Evolutionary conservation across 1,140 invertebrate species (phyloP), one percentile per base, ranked within the genome.

Genomic region (Drosophila ananassae): DNA sequence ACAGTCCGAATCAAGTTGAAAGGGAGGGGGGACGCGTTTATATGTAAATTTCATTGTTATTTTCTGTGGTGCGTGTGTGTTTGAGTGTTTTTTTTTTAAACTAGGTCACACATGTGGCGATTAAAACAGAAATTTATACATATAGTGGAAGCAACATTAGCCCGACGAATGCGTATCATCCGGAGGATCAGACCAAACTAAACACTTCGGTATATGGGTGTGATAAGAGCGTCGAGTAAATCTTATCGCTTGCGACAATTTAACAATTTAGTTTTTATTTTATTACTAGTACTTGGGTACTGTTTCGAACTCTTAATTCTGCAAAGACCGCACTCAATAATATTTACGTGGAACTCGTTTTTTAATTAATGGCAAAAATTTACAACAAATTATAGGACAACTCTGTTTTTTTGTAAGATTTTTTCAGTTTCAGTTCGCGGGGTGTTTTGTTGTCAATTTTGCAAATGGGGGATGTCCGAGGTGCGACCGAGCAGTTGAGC

Each of bases 101-200:
- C 61, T 87, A 55, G 82, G 82, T 87, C 82, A 87, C 82, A 81
- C 82, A 87, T 85, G 82, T 73, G 78, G 82, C 78, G 82, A 87
- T 87, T 87, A 89, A 85, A 71, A 72, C 78, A 59, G 61, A 81
- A 85, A 85, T 77, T 73, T 79, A 77, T 80, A 58, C 12, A 32
- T 71, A 44, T 77, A 76, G 48, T 76, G 55, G 55, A 76, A 76
- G 56, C 51, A 50, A 50, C 51, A 69, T 50, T 48, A 12, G 58
- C 9, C 25, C 52, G 30, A 48, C 47, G 32, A 30, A 50, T 32
- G 39, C 63, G 68, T 61, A 64, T 53, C 51, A 73, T 85, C 56
- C 61, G 44, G 51, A 25, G 17, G 17, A 77, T 52, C 59, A 56
- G 44, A 73, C 32, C 13, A 77, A 76, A 57, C 34, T 17, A 67